Evolutionary conservation across 2,797 vertebrate species (phyloP).

Genomic region (Loris lydekkerianus): DNA sequence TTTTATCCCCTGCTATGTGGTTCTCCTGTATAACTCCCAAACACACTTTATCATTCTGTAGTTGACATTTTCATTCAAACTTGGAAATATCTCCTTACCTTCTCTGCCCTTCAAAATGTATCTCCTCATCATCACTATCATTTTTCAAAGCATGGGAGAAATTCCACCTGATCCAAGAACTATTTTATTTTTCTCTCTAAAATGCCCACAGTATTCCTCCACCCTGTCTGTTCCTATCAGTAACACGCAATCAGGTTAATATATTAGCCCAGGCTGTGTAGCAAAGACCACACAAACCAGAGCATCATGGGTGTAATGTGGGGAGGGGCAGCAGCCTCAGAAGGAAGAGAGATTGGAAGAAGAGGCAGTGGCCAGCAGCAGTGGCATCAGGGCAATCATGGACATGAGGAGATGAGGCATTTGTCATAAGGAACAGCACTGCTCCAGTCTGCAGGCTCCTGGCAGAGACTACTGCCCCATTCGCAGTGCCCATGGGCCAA

Average conservation of each 20-base stretch:
- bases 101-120: constrained; percentile 27
- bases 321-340: rapidly evolving
- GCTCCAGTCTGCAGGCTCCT: not conserved
- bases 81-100: not conserved
- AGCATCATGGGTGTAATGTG: not conserved
- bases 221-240: not conserved
- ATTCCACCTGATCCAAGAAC: not conserved
- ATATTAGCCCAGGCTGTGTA: not conserved
- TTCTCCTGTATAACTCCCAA: not conserved
- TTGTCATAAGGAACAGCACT: not conserved
- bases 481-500: not conserved
- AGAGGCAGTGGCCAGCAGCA: too few species aligned
- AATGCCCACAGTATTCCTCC: not conserved
- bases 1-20: not conserved
- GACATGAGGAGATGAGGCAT: not conserved
- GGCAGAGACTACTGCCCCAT: not conserved
- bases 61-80: constrained; percentile 24
- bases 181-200: not conserved
- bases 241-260: not conserved
- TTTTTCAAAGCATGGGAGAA: constrained; percentile 35
- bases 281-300: not conserved
- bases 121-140: not conserved
- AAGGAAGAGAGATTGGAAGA: not conserved
- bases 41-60: not conserved
- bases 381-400: not conserved